Percentiles rank a stretch among this genome's conserved stretches.
phyloP scores from a whole-genome alignment of 2,888 invertebrate species.

The Ectobius pallidus region DNA sequence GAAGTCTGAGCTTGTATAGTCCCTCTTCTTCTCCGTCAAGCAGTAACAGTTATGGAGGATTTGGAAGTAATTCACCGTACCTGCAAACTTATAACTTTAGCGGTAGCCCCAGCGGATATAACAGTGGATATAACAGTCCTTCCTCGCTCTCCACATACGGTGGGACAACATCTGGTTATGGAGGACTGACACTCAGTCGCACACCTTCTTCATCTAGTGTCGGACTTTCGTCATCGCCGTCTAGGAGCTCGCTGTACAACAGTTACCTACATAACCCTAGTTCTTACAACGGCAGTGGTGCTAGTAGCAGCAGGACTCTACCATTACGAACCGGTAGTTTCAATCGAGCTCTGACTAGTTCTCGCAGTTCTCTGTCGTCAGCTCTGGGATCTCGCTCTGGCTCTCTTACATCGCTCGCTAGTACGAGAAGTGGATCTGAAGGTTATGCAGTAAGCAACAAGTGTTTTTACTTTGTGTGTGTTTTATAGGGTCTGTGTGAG shows the following conservation, averaged over 20 bases:
- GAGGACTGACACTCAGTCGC: conserved; percentile 69
- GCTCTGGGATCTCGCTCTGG: conserved; percentile 52
- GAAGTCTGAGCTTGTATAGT: conserved; percentile 22
- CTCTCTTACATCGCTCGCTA: conserved; percentile 38
- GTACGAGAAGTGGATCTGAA: conserved; percentile 62
- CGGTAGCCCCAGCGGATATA: conserved; percentile 31
- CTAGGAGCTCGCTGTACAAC: conserved; percentile 31
- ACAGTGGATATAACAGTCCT: conserved; percentile 32
- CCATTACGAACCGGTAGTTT: conserved; percentile 38
- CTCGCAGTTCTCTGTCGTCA: conserved; percentile 37
- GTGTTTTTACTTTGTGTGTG: neutral
- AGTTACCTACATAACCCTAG: conserved; percentile 26
- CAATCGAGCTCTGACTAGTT: conserved; percentile 31
- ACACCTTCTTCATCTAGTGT: conserved; percentile 52
- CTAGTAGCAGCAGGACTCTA: conserved; percentile 21
- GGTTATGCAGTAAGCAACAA: conserved; percentile 77
- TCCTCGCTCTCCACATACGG: conserved; percentile 60
- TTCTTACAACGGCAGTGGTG: neutral
- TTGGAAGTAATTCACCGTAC: conserved; percentile 13
- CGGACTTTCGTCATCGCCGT: conserved; percentile 32
- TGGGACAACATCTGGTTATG: conserved; percentile 70
- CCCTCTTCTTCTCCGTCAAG: conserved; percentile 1
- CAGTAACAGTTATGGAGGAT: conserved; percentile 17
- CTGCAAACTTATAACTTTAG: neutral
- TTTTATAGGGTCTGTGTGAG: neutral